A percentile compares a stretch with the other conserved stretches of the same genome.
Conservation (phyloP, 2,797 vertebrate genomes). For the Lagorchestes hirsutus region DNA sequence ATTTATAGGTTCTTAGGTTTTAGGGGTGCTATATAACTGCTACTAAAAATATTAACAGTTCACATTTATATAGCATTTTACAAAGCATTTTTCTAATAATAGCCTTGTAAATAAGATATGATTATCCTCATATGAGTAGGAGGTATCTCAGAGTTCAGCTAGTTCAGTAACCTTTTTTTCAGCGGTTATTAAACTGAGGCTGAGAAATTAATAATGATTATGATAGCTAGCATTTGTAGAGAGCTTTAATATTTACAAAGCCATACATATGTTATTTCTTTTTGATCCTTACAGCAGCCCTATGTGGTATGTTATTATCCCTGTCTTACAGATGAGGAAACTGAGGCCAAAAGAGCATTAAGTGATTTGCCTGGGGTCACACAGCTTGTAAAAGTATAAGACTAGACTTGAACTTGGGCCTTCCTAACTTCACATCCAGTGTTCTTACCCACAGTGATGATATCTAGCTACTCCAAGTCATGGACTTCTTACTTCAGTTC, state of each 20-base stretch:
- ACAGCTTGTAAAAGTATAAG: background rate
- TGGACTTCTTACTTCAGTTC: background rate
- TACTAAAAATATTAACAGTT: background rate
- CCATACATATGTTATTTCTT: background rate
- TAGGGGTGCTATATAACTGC: background rate
- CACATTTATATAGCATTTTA: background rate
- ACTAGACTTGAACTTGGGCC: background rate
- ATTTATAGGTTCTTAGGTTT: background rate
- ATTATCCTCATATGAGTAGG: background rate
- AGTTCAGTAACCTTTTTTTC: background rate
- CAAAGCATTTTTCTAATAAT: background rate
- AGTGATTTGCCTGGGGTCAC: background rate
- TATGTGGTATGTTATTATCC: background rate
- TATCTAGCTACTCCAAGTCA: background rate
- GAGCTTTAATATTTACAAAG: background rate
- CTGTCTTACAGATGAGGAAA: background rate
- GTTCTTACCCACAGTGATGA: background rate
- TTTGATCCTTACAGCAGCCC: background rate
- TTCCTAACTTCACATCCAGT: background rate
- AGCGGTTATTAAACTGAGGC: background rate
- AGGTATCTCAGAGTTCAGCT: background rate
- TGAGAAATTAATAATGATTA: background rate
- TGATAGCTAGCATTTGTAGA: background rate
- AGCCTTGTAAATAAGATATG: background rate
- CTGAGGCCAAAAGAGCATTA: background rate